phyloP scores from a whole-genome alignment of 2,797 vertebrate species.

The Falco berigora region DNA sequence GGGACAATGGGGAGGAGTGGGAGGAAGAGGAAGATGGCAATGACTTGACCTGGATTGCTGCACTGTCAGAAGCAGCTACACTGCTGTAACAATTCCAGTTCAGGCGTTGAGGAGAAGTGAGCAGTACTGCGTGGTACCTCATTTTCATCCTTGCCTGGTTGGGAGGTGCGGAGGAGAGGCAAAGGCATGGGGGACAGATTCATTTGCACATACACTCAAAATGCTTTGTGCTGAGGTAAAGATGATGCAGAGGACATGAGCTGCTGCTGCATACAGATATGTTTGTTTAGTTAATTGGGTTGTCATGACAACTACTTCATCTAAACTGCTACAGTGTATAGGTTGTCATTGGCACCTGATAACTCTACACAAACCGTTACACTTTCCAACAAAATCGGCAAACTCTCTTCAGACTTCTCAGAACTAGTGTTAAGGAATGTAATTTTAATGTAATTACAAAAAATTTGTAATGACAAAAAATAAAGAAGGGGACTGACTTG shows the following conservation, averaged over 20 bases:
- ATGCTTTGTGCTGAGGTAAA: not conserved
- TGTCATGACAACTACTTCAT: conserved; percentile 46
- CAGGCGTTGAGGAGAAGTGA: not conserved
- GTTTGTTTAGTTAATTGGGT: conserved; percentile 55
- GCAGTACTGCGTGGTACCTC: not conserved
- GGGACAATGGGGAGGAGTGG: not conserved
- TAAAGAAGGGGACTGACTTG: not conserved
- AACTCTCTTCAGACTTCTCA: not conserved
- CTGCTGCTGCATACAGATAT: not conserved
- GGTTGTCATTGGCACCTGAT: not conserved
- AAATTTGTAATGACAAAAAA: not conserved
- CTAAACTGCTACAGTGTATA: not conserved
- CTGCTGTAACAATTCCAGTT: not conserved
- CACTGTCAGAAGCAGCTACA: not conserved
- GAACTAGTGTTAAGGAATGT: not conserved
- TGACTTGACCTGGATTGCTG: not conserved
- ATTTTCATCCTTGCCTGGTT: not conserved
- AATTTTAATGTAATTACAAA: not conserved
- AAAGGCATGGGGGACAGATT: not conserved
- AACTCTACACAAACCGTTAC: not conserved
- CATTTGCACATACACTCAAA: not conserved
- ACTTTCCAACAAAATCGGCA: not conserved
- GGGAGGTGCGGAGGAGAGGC: not conserved
- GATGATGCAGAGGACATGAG: not conserved
- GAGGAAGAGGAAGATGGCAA: not conserved